These are phyloP conservation scores for Amphiprion ocellaris DNA, from an alignment of 2,113 vertebrate species.

Conservation along the genomic window DNA sequence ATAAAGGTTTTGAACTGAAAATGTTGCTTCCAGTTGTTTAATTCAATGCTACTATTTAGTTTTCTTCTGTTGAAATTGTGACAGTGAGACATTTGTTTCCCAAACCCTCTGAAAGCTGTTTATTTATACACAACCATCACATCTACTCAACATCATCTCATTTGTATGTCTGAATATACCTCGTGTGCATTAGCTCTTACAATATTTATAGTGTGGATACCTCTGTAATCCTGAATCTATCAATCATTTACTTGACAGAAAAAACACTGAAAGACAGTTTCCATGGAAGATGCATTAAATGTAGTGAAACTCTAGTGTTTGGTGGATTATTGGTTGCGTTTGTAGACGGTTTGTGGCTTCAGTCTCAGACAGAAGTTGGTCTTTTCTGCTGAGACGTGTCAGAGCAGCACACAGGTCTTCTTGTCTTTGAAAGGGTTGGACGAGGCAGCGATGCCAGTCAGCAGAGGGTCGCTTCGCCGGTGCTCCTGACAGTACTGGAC, in stretches of 20 bases:
- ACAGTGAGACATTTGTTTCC: too few relatives aligned
- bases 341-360: not conserved
- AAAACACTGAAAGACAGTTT: conserved; percentile 6
- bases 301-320: not conserved
- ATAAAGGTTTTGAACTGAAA: too few relatives aligned
- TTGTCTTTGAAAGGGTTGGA: conserved; percentile 90
- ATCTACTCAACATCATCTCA: not conserved
- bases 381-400: conserved; percentile 9
- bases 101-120: not conserved
- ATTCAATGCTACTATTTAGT: too few relatives aligned
- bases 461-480: conserved; percentile 85
- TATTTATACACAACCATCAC: not conserved
- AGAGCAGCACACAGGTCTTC: conserved; percentile 86
- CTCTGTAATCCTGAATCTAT: not conserved
- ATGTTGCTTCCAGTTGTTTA: too few relatives aligned
- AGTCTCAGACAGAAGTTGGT: too few relatives aligned
- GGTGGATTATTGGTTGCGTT: not conserved
- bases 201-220: not conserved
- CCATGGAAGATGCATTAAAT: conserved; percentile 2
- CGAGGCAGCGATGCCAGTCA: conserved; percentile 85
- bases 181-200: too few relatives aligned
- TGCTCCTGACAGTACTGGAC: conserved; percentile 88
- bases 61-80: too few relatives aligned
- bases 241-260: conserved; percentile 11
- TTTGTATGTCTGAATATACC: not conserved